phyloP scores from a whole-genome alignment of 2,113 vertebrate genomes.

The Hyperopisus bebe region DNA sequence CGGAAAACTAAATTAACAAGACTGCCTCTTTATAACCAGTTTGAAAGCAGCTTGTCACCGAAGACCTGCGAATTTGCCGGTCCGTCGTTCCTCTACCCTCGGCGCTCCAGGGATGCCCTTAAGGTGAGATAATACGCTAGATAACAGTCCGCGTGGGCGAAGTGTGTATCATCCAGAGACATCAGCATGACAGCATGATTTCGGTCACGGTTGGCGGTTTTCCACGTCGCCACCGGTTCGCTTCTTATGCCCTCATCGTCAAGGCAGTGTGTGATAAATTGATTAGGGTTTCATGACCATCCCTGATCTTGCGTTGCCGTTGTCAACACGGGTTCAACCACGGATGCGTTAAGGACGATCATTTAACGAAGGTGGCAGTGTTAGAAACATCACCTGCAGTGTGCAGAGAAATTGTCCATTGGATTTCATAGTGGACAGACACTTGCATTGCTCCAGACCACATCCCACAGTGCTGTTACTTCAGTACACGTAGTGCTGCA shows the following conservation, averaged over 20 bases:
- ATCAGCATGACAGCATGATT: background rate
- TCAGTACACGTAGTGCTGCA: background rate
- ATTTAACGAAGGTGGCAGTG: background rate
- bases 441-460: background rate
- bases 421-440: background rate
- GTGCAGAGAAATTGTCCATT: background rate
- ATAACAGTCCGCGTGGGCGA: background rate
- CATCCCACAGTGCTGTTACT: background rate
- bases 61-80: background rate
- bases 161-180: background rate
- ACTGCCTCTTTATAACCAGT: background rate
- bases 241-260: background rate
- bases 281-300: background rate
- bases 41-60: background rate
- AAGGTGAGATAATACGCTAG: constrained; percentile 16
- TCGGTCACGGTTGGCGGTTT: background rate
- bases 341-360: background rate
- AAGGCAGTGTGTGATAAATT: background rate
- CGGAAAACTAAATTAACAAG: background rate
- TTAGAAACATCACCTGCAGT: background rate
- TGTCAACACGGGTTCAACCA: background rate
- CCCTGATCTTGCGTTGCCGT: background rate
- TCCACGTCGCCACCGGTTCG: background rate
- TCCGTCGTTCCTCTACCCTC: background rate
- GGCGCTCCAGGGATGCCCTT: constrained; percentile 14